Evolutionary conservation across 2,888 invertebrate genomes (phyloP).

Genomic region (Resseliella maxima): DNA sequence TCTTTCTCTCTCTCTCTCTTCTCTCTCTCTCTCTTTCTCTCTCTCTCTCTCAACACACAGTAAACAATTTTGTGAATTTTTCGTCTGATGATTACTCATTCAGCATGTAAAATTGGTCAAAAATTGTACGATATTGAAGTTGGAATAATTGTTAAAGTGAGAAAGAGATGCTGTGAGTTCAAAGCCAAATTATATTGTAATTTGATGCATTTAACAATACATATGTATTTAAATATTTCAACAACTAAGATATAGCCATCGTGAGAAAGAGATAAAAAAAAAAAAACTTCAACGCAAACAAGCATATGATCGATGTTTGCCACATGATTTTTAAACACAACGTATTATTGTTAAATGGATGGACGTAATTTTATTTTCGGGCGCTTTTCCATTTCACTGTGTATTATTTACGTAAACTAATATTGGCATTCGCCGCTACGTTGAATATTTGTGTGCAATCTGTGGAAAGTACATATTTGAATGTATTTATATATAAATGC

Average conservation of each 20-base stretch:
- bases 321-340: slow-evolving; percentile 19
- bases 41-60: no score
- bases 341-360: background rate
- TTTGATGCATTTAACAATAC: slow-evolving; percentile 7
- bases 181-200: slow-evolving; percentile 11
- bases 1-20: no score
- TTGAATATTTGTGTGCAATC: slow-evolving; percentile 41
- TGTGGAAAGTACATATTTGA: slow-evolving; percentile 45
- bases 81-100: background rate
- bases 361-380: background rate
- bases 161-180: slow-evolving; percentile 33
- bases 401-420: background rate
- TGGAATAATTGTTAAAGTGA: no score
- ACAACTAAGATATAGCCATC: background rate
- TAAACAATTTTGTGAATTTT: no score
- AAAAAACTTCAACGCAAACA: background rate
- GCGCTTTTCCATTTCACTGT: slow-evolving; percentile 5
- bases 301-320: background rate
- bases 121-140: background rate
- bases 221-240: background rate
- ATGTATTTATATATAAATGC: background rate
- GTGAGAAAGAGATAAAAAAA: background rate
- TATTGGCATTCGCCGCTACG: background rate
- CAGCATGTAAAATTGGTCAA: background rate
- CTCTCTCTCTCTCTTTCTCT: no score